Conservation (phyloP, 2,888 invertebrate species). For the Dexiosoma caninum region DNA sequence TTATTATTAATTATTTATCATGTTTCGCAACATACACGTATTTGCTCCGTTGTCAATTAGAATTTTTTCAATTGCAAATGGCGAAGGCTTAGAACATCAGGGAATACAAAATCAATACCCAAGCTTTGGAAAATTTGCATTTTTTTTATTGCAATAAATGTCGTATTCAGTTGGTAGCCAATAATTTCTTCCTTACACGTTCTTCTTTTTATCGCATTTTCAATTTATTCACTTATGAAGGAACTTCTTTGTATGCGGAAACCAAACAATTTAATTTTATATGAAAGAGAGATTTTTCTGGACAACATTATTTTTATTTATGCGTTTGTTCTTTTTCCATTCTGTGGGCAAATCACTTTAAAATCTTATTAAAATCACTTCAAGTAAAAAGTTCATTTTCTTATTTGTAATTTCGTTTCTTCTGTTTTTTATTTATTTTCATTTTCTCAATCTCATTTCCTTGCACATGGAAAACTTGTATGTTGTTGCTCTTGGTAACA, state of each 20-base stretch:
- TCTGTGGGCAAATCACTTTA: constrained; percentile 46
- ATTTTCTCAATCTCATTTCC: not conserved
- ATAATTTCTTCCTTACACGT: too few species aligned
- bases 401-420: constrained; percentile 34
- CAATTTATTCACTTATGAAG: not conserved
- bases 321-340: not conserved
- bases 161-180: too few species aligned
- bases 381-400: constrained; percentile 42
- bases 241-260: not conserved
- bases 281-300: not conserved
- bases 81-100: too few species aligned
- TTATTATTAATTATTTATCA: too few species aligned
- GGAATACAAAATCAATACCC: too few species aligned
- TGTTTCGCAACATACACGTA: too few species aligned
- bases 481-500: constrained; percentile 7
- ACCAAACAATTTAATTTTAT: constrained; percentile 2
- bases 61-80: too few species aligned
- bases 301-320: constrained; percentile 18
- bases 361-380: constrained; percentile 55
- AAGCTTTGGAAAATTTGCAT: too few species aligned
- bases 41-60: too few species aligned
- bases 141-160: too few species aligned
- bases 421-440: constrained; percentile 1
- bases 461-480: not conserved
- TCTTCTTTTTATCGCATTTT: too few species aligned